A percentile compares a stretch with the other conserved stretches of the same genome.
Conservation (phyloP, 2,113 vertebrate genomes). For the Azemiops feae region DNA sequence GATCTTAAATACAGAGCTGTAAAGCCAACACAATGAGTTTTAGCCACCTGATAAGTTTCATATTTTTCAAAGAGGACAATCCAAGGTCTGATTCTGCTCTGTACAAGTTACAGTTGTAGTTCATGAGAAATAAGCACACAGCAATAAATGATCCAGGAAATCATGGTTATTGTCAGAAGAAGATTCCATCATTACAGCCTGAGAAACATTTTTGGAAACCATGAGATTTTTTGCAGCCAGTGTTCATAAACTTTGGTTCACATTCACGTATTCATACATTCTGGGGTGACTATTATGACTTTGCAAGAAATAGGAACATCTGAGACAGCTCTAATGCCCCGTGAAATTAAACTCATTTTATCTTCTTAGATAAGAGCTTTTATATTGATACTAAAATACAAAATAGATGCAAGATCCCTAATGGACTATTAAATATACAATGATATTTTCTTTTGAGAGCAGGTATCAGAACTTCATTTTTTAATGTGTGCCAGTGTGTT, state of each 20-base stretch:
- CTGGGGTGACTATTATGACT: neutral
- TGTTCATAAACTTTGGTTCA: neutral
- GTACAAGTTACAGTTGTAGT: neutral
- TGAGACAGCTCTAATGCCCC: neutral
- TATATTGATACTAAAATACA: neutral
- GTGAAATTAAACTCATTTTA: slow-evolving; percentile 1
- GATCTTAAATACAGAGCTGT: neutral
- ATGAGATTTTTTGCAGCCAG: neutral
- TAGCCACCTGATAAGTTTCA: neutral
- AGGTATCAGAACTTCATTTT: too few relatives aligned
- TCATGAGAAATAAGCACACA: neutral
- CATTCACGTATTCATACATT: neutral
- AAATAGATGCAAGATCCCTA: neutral
- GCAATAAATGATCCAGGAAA: neutral
- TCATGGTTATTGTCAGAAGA: neutral
- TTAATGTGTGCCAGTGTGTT: too few relatives aligned
- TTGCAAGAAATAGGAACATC: neutral
- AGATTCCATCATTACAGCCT: neutral
- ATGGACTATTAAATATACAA: neutral
- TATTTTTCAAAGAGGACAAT: neutral
- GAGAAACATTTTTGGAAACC: neutral
- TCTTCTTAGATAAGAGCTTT: neutral
- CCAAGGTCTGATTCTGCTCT: neutral
- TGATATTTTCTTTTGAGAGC: neutral
- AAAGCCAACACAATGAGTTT: neutral